phyloP scores from a whole-genome alignment of 1,140 invertebrate species.

The Leptinotarsa undecemlineata region DNA sequence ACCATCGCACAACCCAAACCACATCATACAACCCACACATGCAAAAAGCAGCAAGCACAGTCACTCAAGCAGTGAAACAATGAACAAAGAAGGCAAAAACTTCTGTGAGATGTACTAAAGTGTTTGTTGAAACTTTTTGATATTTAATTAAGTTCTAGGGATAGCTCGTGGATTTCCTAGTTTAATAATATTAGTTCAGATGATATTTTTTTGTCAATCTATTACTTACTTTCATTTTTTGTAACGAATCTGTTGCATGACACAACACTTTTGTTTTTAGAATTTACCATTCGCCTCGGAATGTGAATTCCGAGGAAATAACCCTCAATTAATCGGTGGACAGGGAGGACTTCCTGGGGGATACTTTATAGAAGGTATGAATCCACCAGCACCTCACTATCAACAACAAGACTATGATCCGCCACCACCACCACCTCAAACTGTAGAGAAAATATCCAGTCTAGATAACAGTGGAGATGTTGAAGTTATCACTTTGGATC shows the following conservation, averaged over 20 bases:
- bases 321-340: slow-evolving; percentile 25
- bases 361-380: slow-evolving; percentile 38
- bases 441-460: slow-evolving; percentile 51
- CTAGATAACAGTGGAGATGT: slow-evolving; percentile 42
- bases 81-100: too few species aligned
- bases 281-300: slow-evolving; percentile 70
- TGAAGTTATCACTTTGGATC: slow-evolving; percentile 62
- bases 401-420: slow-evolving; percentile 55
- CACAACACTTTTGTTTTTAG: slow-evolving; percentile 49
- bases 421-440: slow-evolving; percentile 62
- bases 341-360: not conserved
- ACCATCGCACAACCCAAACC: too few species aligned
- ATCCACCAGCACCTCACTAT: slow-evolving; percentile 36
- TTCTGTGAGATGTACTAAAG: too few species aligned
- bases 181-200: too few species aligned
- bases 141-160: too few species aligned
- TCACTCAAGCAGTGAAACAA: too few species aligned
- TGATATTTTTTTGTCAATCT: not conserved
- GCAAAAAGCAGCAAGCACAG: too few species aligned
- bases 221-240: slow-evolving; percentile 10
- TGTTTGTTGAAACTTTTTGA: too few species aligned
- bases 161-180: too few species aligned
- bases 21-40: too few species aligned
- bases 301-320: slow-evolving; percentile 65
- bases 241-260: slow-evolving; percentile 15